These are phyloP conservation scores for Meloidogyne chitwoodi DNA, from an alignment of 1,140 invertebrate genomes.

Conservation along the genomic window DNA sequence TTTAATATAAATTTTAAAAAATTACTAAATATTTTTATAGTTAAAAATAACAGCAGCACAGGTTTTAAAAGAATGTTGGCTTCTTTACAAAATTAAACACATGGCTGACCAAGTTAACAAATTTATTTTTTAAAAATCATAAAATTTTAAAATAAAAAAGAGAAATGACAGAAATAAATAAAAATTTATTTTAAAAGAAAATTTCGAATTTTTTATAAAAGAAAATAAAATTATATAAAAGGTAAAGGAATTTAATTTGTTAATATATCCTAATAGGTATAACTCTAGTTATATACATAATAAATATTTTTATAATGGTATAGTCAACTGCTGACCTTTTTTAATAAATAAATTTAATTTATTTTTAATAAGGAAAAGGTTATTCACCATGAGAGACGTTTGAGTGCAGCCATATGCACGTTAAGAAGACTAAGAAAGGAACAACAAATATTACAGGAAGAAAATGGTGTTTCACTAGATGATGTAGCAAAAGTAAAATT, in stretches of 20 bases:
- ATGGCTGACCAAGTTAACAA: neutral
- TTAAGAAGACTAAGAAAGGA: conserved; percentile 2
- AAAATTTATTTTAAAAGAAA: no score
- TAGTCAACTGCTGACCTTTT: no score
- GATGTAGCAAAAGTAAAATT: conserved; percentile 2
- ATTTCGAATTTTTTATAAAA: no score
- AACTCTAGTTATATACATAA: no score
- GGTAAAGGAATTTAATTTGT: no score
- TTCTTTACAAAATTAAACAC: conserved; percentile 6
- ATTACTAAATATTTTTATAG: neutral
- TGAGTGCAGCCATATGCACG: neutral
- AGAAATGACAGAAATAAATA: no score
- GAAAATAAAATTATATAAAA: no score
- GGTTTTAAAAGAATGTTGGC: neutral
- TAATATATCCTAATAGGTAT: no score
- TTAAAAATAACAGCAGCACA: conserved; percentile 8
- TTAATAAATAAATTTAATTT: no score
- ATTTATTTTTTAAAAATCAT: neutral
- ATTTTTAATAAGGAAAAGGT: conserved; percentile 2
- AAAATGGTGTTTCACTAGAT: neutral
- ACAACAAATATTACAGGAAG: neutral
- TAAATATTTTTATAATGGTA: no score
- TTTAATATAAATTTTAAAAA: neutral
- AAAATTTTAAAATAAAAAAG: no score
- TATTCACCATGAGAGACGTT: neutral